phyloP scores from a whole-genome alignment of 2,113 vertebrate species.

The Dascyllus trimaculatus region DNA sequence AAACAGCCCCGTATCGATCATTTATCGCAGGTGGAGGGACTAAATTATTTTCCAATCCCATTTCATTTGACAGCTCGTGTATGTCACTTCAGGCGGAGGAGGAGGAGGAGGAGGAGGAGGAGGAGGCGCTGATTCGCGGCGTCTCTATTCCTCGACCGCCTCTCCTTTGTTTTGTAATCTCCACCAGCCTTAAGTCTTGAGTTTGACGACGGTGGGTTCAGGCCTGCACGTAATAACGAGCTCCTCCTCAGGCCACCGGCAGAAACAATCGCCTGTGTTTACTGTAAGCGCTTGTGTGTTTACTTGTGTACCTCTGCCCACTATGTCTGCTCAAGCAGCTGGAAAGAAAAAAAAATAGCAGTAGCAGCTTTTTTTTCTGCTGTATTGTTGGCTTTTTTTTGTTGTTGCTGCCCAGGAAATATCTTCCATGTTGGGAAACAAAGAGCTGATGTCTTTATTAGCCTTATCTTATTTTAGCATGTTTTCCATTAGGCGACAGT shows the following conservation, averaged over 20 bases:
- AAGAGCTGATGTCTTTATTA: conserved; percentile 29
- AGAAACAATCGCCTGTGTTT: conserved; percentile 56
- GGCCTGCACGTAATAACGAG: conserved; percentile 42
- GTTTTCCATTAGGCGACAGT: conserved; percentile 46
- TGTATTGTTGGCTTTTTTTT: background rate
- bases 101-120: conserved; percentile 21
- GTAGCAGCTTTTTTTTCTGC: background rate
- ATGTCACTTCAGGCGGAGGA: conserved; percentile 48
- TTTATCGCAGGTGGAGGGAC: conserved; percentile 67
- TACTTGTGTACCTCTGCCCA: conserved; percentile 55
- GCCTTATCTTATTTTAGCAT: conserved; percentile 39
- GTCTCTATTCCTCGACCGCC: conserved; percentile 24
- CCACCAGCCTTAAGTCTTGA: conserved; percentile 12
- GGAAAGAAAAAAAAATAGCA: conserved; percentile 3
- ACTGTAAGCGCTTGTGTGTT: conserved; percentile 69
- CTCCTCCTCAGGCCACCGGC: conserved; percentile 41
- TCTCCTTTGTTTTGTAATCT: conserved; percentile 9
- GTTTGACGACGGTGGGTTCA: conserved; percentile 19
- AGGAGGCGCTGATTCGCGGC: conserved; percentile 13
- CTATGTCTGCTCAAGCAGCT: conserved; percentile 38
- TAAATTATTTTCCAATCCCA: conserved; percentile 82
- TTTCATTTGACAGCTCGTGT: conserved; percentile 74
- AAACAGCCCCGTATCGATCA: conserved; percentile 77
- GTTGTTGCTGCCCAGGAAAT: conserved; percentile 13
- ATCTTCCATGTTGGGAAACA: conserved; percentile 17